These are phyloP conservation scores for Grammomys surdaster DNA, from an alignment of 2,113 vertebrate species.

Conservation along the genomic window DNA sequence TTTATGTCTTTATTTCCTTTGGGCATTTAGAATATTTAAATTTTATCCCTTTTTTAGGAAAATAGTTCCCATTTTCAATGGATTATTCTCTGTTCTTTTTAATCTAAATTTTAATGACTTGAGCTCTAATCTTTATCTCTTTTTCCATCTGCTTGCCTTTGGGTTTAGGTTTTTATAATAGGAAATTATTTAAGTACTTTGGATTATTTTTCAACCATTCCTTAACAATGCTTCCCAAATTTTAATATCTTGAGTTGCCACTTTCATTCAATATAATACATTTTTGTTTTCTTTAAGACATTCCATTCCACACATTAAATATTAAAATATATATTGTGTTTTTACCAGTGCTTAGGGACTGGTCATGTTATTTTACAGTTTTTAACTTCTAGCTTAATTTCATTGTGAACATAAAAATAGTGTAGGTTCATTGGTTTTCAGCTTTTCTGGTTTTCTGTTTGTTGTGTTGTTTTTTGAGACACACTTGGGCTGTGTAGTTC, in stretches of 20 bases:
- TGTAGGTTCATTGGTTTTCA: neutral
- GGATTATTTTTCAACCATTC: neutral
- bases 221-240: neutral
- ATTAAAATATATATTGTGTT: neutral
- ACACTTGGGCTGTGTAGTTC: neutral
- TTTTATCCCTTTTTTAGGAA: neutral
- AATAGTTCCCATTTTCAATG: neutral
- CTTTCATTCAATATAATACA: neutral
- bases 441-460: neutral
- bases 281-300: neutral
- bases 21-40: neutral
- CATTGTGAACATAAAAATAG: neutral
- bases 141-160: neutral
- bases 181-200: neutral
- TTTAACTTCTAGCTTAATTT: neutral
- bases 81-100: neutral
- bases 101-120: neutral
- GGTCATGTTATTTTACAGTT: neutral
- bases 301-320: neutral
- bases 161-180: neutral
- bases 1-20: neutral
- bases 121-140: neutral
- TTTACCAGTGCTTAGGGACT: neutral
- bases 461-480: neutral
- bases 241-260: neutral